Evolutionary conservation across 2,888 invertebrate species (phyloP).

Genomic region (Temnothorax rugatulus): DNA sequence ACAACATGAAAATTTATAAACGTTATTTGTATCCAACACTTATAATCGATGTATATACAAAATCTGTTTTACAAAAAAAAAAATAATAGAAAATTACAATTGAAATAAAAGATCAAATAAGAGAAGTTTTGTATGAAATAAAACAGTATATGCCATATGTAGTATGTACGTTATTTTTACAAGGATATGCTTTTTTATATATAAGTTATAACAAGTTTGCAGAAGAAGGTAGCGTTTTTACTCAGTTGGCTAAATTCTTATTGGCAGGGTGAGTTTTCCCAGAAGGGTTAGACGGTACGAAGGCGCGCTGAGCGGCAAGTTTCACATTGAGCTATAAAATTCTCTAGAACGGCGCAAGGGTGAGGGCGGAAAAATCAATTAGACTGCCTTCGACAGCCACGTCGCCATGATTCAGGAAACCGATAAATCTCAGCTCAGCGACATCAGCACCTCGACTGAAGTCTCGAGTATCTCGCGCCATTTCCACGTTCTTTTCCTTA

Average conservation of each 20-base stretch:
- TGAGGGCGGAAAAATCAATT: slow-evolving; percentile 80
- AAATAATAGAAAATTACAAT: neutral
- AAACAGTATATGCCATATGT: neutral
- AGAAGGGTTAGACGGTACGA: slow-evolving; percentile 62
- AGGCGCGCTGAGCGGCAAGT: slow-evolving; percentile 64
- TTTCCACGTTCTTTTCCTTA: slow-evolving; percentile 23
- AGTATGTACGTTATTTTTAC: neutral
- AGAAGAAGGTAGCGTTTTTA: slow-evolving; percentile 51
- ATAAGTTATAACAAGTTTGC: slow-evolving; percentile 6
- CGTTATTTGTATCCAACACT: neutral
- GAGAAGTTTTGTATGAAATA: neutral
- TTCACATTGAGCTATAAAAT: slow-evolving; percentile 74
- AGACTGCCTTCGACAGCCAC: slow-evolving; percentile 78
- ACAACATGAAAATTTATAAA: neutral
- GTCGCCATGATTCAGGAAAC: slow-evolving; percentile 80
- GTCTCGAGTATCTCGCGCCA: slow-evolving; percentile 68
- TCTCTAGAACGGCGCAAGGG: slow-evolving; percentile 62
- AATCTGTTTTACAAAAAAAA: neutral
- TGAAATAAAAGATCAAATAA: neutral
- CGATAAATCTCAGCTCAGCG: slow-evolving; percentile 78
- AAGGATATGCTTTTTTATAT: neutral
- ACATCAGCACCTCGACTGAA: slow-evolving; percentile 70
- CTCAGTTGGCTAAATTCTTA: slow-evolving; percentile 67
- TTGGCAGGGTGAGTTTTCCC: slow-evolving; percentile 58
- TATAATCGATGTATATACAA: neutral